Evolutionary conservation across 2,888 invertebrate genomes (phyloP).

Genomic region (Epistrophe grossulariae): DNA sequence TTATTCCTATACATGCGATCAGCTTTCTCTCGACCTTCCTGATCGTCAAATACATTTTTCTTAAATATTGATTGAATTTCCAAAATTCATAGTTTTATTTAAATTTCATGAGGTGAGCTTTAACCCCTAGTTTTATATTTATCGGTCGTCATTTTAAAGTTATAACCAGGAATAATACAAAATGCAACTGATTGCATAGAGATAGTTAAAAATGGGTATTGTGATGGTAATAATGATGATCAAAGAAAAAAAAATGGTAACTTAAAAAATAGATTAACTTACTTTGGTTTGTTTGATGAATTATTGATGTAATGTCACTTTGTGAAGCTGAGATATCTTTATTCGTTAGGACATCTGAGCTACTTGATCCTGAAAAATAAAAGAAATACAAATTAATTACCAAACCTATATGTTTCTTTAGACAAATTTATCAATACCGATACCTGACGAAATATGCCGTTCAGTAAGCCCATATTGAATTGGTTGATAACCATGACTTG

Average conservation of each 20-base stretch:
- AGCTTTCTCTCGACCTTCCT: no score
- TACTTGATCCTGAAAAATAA: conserved; percentile 81
- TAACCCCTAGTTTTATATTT: no score
- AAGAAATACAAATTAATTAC: conserved; percentile 32
- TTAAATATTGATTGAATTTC: no score
- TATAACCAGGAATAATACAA: no score
- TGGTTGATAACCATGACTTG: conserved; percentile 84
- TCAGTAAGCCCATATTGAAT: conserved; percentile 84
- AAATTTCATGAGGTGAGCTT: no score
- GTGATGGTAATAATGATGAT: background rate
- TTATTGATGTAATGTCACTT: conserved; percentile 84
- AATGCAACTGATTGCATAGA: no score
- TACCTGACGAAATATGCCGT: conserved; percentile 83
- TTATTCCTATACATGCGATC: no score
- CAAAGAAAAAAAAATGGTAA: background rate
- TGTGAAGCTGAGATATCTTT: conserved; percentile 84
- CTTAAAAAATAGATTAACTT: conserved; percentile 37
- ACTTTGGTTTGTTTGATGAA: conserved; percentile 84
- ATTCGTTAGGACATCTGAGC: conserved; percentile 84
- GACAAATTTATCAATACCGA: conserved; percentile 51
- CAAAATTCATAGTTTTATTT: no score
- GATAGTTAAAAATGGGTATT: background rate
- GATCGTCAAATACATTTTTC: no score
- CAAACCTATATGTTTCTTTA: conserved; percentile 8
- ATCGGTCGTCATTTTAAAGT: no score